Base-by-base conservation (phyloP, 2,888 invertebrate genomes). In the Hypsopygia costalis region DNA sequence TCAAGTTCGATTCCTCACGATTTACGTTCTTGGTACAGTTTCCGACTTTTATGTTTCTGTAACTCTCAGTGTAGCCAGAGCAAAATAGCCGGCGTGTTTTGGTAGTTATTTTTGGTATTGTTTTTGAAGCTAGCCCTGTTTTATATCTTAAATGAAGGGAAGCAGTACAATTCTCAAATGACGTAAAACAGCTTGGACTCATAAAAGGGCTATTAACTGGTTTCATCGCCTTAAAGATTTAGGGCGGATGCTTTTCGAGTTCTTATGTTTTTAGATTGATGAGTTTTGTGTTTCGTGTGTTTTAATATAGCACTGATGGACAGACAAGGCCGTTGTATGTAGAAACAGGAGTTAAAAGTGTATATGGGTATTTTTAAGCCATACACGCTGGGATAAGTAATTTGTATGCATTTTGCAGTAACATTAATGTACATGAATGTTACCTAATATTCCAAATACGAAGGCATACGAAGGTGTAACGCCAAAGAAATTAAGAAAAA, bases 11-110 rank as follows among this genome's bases (percentile, higher is more conserved):
- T 62, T 57, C 41, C 30, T 45, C 44, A 48, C 52, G 58, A 66
- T 71, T 68, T 67, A 69, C 63, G 56, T 55, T 58, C 55, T 62
- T 48, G 56, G 63, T 62, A 57, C 52, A 49, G 16, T 48, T 40
- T 41, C 46, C 47, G 69, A 70, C 66, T 59, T 70, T 71, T 65
- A 72, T 60, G 65, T 47, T 58, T 53, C 46, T 50, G 47, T 41
- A 34, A 35, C 31, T 34, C 21, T 39, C 28, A 33, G 33, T 32
- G 25, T 39, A 33, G 32, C 39, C 27, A 27, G 39, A 39, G 33
- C 16, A 16, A 27, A 31, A 33, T 39, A 27, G 10, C 12, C 11
- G 11, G 25, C 25, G 27, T 39, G 33, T 33, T 39, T 39, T 33
- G 27, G 39, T 31, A 31, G 27, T 39, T 39, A 39, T 39, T 39